Conservation (phyloP, 2,797 vertebrate species). For the Molossus molossus region DNA sequence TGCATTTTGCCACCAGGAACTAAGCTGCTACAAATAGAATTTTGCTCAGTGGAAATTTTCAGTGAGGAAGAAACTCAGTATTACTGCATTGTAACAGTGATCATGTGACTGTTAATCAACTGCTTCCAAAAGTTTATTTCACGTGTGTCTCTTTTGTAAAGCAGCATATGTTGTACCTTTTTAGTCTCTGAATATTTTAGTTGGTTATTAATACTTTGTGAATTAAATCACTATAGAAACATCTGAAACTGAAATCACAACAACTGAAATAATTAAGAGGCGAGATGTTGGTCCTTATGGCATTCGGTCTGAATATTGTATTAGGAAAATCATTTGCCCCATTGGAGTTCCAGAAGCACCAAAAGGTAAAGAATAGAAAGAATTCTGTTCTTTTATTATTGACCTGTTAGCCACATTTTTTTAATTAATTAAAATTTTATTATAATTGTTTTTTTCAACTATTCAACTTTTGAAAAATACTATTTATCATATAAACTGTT, state of each 20-base stretch:
- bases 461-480: slow-evolving; percentile 6
- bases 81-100: background rate
- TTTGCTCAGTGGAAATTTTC: slow-evolving; percentile 30
- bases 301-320: slow-evolving; percentile 98
- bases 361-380: slow-evolving; percentile 92
- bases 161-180: slow-evolving; percentile 36
- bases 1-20: background rate
- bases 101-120: background rate
- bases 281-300: slow-evolving; percentile 97
- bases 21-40: background rate
- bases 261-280: slow-evolving; percentile 99
- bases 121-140: background rate
- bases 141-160: slow-evolving; percentile 14
- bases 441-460: slow-evolving; percentile 42
- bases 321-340: slow-evolving; percentile 99
- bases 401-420: background rate
- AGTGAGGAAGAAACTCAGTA: background rate
- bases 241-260: slow-evolving; percentile 98
- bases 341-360: slow-evolving; percentile 97
- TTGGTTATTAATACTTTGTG: slow-evolving; percentile 75
- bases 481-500: background rate
- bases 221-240: slow-evolving; percentile 93
- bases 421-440: slow-evolving; percentile 29
- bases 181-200: slow-evolving; percentile 63
- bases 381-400: background rate